Percentiles rank a stretch among this genome's conserved stretches.
Conservation (phyloP, 2,113 vertebrate genomes). For the Merops nubicus region DNA sequence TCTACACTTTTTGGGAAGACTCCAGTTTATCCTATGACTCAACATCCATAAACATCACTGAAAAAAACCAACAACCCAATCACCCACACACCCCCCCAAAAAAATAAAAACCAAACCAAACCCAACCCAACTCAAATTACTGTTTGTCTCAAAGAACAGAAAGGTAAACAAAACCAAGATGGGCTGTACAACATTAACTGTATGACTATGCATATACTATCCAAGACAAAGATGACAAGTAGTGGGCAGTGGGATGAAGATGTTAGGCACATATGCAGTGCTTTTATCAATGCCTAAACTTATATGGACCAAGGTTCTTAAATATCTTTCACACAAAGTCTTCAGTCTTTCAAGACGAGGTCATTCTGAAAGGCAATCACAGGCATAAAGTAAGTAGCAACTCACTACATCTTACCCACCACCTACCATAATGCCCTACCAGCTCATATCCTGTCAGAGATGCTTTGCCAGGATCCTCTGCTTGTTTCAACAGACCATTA, state of each 20-base stretch:
- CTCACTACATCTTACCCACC: background rate
- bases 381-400: background rate
- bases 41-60: background rate
- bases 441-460: too few species aligned
- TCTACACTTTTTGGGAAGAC: background rate
- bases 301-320: background rate
- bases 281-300: background rate
- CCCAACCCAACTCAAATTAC: too few species aligned
- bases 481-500: too few species aligned
- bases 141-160: background rate
- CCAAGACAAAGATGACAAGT: background rate
- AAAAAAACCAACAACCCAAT: too few species aligned
- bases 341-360: background rate
- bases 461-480: too few species aligned
- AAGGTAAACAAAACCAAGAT: background rate
- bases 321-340: background rate
- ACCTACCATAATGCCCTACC: background rate
- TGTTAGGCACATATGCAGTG: background rate
- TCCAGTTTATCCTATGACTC: background rate
- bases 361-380: background rate
- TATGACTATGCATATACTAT: background rate
- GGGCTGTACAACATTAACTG: background rate
- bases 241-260: background rate
- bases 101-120: background rate
- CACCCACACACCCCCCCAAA: too few species aligned